phyloP scores from a whole-genome alignment of 2,888 invertebrate genomes.

The Adelphocoris suturalis region DNA sequence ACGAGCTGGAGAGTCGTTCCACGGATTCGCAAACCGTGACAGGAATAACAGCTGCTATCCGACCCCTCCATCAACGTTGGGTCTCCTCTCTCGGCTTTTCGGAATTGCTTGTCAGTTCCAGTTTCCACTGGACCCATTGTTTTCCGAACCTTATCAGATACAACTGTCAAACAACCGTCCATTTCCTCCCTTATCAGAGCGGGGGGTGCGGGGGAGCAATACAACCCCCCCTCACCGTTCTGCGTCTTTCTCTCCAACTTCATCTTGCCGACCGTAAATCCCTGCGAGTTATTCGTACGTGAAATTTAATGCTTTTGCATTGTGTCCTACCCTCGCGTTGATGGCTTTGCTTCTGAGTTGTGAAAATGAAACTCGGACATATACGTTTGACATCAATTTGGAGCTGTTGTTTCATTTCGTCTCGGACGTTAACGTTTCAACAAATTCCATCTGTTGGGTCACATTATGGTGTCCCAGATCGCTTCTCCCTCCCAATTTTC shows the following conservation, averaged over 20 bases:
- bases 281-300: conserved; percentile 25
- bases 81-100: not conserved
- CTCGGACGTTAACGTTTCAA: too few relatives aligned
- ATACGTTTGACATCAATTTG: too few relatives aligned
- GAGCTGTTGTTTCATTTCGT: too few relatives aligned
- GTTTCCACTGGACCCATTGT: conserved; percentile 62
- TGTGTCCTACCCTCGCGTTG: not conserved
- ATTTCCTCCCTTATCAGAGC: conserved; percentile 61
- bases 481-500: too few relatives aligned
- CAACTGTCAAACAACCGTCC: conserved; percentile 69
- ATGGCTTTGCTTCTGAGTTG: not conserved
- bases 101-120: conserved; percentile 69
- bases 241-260: not conserved
- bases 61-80: conserved; percentile 49
- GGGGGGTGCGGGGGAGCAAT: not conserved
- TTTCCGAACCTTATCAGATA: conserved; percentile 64
- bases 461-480: too few relatives aligned
- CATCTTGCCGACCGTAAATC: conserved; percentile 50
- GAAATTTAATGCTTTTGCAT: not conserved
- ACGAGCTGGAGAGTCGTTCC: not conserved
- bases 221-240: not conserved
- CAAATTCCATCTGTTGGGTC: too few relatives aligned
- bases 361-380: not conserved
- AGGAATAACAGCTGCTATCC: conserved; percentile 65
- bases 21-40: conserved; percentile 43